Evolutionary conservation across 2,113 vertebrate genomes (phyloP), one percentile per base, ranked within the genome.

Genomic region (Brachionichthys hirsutus): DNA sequence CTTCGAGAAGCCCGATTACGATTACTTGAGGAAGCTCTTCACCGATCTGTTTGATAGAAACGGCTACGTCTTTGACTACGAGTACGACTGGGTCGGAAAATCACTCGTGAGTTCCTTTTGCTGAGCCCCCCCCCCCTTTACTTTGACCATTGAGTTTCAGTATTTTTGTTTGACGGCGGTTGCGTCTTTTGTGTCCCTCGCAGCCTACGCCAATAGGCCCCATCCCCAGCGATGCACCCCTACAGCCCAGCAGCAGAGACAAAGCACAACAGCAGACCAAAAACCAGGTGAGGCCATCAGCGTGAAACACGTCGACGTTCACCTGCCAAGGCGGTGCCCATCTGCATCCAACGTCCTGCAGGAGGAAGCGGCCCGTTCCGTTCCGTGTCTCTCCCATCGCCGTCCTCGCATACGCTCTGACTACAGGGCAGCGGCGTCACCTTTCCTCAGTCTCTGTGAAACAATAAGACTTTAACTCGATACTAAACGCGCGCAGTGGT

Each of bases 61-160:
- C 0, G 92, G 94, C 83, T 96, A 93, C 2, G 90, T 98, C 80
- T 98, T 98, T 42, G 96, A 98, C 89, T 98, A 98, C 0, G 96
- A 98, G 83, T 98, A 98, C 2, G 96, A 98, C 91, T 98, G 96
- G 96, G 96, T 97, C 10, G 96, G 96, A 81, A 98, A 98, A 71
- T 93, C 95, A 1, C 90, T 98, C 64, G 96, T 98, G 89, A 89
- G 96, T 83, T 40, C 43, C 41, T 62, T 44, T 77, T 49, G 15
- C 46, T 18, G 54, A 54, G 53, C 10, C 16, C 56, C n/a, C 1
- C 17, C 41, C 47, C 42, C 16, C 3, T 15, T 35, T 52, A 22
- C 44, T 51, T 61, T 16, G 13, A 13, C 44, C n/a, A 30, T 54
- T 10, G 9, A 0, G 14, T 55, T 12, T 67, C 8, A n/a, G n/a